These are phyloP conservation scores for Spilosoma lubricipeda DNA, from an alignment of 2,888 invertebrate genomes.

Conservation along the genomic window DNA sequence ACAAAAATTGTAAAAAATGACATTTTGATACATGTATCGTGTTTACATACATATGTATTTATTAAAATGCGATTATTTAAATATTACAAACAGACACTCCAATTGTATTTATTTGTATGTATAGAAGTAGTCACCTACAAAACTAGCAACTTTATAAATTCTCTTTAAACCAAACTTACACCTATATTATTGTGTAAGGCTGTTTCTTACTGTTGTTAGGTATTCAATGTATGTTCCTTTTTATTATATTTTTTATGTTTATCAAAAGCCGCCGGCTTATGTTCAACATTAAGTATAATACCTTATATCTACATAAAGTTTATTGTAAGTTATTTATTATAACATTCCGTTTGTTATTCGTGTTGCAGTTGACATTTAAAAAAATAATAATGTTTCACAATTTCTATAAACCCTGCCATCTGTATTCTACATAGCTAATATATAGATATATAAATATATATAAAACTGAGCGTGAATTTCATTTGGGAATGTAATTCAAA, in stretches of 20 bases:
- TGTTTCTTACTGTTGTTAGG: conserved; percentile 36
- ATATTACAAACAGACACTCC: no score
- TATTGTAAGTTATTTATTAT: conserved; percentile 6
- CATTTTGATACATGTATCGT: no score
- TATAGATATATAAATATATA: no score
- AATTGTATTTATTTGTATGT: no score
- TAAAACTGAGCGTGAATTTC: no score
- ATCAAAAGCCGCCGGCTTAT: conserved; percentile 29
- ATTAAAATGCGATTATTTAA: no score
- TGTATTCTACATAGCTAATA: not conserved
- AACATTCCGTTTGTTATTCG: conserved; percentile 1
- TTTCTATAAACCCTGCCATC: conserved; percentile 1
- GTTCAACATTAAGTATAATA: conserved; percentile 33
- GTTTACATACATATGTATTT: no score
- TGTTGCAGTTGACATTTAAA: conserved; percentile 3
- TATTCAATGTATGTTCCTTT: conserved; percentile 27
- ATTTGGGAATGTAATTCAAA: not conserved
- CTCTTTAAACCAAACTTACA: no score
- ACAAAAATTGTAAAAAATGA: no score
- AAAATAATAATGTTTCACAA: not conserved
- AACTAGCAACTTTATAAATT: not conserved
- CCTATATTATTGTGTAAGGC: conserved; percentile 16
- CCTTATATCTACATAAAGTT: conserved; percentile 2
- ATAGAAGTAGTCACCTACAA: conserved; percentile 20
- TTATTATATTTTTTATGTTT: not conserved